Evolutionary conservation across 2,797 vertebrate species (phyloP), one percentile per base, ranked within the genome.

Genomic region (Aulostomus chinensis): DNA sequence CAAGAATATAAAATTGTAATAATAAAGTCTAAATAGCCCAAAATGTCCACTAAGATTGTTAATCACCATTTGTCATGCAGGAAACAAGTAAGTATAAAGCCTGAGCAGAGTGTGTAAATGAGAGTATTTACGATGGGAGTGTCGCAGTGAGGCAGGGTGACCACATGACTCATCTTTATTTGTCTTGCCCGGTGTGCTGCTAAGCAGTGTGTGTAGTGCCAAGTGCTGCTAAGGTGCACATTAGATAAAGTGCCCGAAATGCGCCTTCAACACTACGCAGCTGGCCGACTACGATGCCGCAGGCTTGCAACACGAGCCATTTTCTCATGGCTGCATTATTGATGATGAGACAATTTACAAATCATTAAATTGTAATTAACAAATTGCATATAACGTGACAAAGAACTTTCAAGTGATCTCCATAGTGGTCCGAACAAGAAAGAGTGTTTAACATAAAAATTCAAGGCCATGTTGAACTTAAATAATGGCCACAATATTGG

Each of bases 91-190:
- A n/a, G n/a, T 41, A 43, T 38, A 58, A 67, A 73, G 41, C 39
- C 46, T 46, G 67, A 65, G 65, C 36, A 24, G 45, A 71, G 56
- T 25, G 33, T 58, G 59, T 41, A 58, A 76, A 80, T 53, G 42
- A 70, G 29, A 22, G 37, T 86, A 78, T 89, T 89, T 86, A 84
- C 85, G 80, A 84, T 83, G 76, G 87, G 87, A 81, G 87, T 86
- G 85, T 75, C 69, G 22, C 75, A 48, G 62, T 8, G 49, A 65
- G 49, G 46, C 77, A 51, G n/a, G 47, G 38, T 30, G 65, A 73
- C 56, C 81, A 73, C 80, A 70, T 80, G 81, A 80, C 78, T 62
- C 15, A 11, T 30, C 18, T 62, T 74, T 82, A 69, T 86, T 84
- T 80, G 61, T 72, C 42, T 55, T 56, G 58, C 25, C 71, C 11